Conservation (phyloP, 30 jellyfish, hydroid and myxozoan genomes). For the Sanderia malayensis region DNA sequence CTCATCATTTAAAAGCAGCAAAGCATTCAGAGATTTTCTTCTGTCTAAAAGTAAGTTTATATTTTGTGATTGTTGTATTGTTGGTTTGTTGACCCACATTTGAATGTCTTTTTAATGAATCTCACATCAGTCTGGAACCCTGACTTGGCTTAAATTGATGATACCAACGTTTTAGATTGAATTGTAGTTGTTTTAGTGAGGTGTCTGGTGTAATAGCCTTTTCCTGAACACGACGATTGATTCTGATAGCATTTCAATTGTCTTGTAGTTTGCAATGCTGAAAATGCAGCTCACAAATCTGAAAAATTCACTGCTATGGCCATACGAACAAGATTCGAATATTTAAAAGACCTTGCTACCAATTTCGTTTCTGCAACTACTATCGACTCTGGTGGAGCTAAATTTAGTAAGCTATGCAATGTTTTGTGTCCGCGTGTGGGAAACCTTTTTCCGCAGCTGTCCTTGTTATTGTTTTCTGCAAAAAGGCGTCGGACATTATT, state of each 20-base stretch:
- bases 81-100: background rate
- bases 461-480: too few species aligned
- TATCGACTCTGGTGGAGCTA: constrained; percentile 80
- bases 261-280: constrained; percentile 89
- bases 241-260: too few species aligned
- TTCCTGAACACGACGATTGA: too few species aligned
- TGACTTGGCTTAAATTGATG: too few species aligned
- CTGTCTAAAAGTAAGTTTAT: constrained; percentile 71
- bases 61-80: too few species aligned
- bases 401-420: constrained; percentile 74
- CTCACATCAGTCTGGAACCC: background rate
- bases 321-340: constrained; percentile 86
- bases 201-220: too few species aligned
- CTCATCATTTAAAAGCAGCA: constrained; percentile 48
- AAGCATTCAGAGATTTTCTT: constrained; percentile 86
- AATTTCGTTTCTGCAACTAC: constrained; percentile 77
- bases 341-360: constrained; percentile 81
- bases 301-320: constrained; percentile 94
- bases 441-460: too few species aligned
- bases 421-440: too few species aligned
- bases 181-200: too few species aligned
- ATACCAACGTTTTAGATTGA: too few species aligned
- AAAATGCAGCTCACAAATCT: constrained; percentile 97
- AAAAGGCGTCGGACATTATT: too few species aligned
- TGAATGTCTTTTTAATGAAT: too few species aligned